phyloP scores from a whole-genome alignment of 2,113 vertebrate species.

The Eclectus roratus region DNA sequence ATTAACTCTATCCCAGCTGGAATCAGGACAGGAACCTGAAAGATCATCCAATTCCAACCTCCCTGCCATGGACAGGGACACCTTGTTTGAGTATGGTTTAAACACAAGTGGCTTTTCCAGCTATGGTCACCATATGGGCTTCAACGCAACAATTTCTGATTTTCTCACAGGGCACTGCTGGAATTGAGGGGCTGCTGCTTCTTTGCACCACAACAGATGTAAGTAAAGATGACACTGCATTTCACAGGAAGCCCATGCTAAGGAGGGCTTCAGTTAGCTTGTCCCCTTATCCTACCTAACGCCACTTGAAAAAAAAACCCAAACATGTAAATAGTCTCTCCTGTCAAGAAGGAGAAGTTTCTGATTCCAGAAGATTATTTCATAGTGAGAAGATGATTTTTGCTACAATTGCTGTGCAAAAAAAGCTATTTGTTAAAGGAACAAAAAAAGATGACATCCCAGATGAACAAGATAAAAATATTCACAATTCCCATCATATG shows the following conservation, averaged over 20 bases:
- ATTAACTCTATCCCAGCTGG: neutral
- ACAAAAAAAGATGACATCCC: neutral
- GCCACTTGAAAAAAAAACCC: neutral
- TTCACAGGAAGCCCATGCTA: neutral
- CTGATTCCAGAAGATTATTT: neutral
- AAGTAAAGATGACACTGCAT: neutral
- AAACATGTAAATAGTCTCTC: neutral
- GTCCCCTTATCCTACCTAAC: neutral
- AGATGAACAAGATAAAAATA: neutral
- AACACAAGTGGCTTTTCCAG: neutral
- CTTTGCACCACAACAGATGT: neutral
- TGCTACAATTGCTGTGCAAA: neutral
- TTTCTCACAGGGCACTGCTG: neutral
- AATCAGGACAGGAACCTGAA: neutral
- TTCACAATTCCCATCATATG: neutral
- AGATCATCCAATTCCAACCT: neutral
- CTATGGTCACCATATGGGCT: neutral
- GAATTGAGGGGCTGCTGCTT: neutral
- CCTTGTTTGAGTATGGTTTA: neutral
- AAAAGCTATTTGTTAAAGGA: neutral
- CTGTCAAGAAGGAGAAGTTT: neutral
- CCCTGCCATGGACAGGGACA: neutral
- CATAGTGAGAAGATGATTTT: neutral
- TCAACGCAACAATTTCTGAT: neutral
- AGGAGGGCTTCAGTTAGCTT: neutral